A percentile compares a stretch with the other conserved stretches of the same genome.
phyloP scores from a whole-genome alignment of 2,113 vertebrate genomes.

The Pitta sordida region DNA sequence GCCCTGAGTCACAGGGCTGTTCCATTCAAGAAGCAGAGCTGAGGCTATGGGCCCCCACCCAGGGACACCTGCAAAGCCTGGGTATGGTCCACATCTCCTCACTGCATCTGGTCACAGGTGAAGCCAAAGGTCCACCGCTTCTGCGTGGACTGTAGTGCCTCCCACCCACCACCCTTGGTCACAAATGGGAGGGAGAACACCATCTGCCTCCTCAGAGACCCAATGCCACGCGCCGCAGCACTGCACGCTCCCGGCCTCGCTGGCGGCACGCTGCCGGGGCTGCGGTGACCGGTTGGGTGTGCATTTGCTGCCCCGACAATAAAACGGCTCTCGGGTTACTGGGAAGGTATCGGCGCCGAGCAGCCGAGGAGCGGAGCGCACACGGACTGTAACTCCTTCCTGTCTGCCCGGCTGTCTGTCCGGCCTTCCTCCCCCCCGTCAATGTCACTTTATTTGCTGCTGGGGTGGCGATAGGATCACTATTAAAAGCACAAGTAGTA shows the following conservation, averaged over 20 bases:
- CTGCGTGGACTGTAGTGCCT: not conserved
- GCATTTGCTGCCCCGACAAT: slow-evolving; percentile 7
- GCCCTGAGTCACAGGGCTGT: not conserved
- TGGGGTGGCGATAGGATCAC: slow-evolving; percentile 42
- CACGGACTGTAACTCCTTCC: slow-evolving; percentile 41
- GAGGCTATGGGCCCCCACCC: accelerated
- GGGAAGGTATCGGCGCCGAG: slow-evolving; percentile 43
- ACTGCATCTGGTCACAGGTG: not conserved
- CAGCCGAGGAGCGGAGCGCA: slow-evolving; percentile 12
- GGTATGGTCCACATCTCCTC: not conserved
- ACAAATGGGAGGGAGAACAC: not conserved
- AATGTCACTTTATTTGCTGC: slow-evolving; percentile 47
- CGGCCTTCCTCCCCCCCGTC: slow-evolving; percentile 15
- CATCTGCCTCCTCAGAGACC: not conserved
- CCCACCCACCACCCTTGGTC: not conserved
- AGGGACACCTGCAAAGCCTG: not conserved
- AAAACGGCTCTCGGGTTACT: slow-evolving; percentile 37
- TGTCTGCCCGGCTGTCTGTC: slow-evolving; percentile 55
- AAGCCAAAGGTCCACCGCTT: not conserved
- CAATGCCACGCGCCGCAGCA: accelerated
- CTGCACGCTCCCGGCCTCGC: not conserved
- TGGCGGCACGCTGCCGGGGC: not conserved
- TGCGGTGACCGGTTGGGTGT: not conserved
- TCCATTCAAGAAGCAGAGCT: not conserved
- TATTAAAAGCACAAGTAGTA: slow-evolving; percentile 69